phyloP scores from a whole-genome alignment of 1,140 invertebrate genomes.

The Heliothis subflexa region DNA sequence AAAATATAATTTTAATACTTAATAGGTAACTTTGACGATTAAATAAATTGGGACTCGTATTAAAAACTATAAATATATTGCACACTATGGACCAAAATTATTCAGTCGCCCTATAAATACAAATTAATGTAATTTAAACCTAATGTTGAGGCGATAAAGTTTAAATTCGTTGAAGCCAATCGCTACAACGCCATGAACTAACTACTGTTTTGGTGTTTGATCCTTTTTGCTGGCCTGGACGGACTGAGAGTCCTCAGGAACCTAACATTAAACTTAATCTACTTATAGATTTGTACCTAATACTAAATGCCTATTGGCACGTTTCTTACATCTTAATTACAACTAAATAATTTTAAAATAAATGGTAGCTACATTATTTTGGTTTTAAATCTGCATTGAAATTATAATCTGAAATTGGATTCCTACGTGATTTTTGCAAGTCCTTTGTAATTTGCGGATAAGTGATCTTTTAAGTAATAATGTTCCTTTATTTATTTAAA shows the following conservation, averaged over 20 bases:
- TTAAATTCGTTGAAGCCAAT: constrained; percentile 65
- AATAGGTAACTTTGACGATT: not conserved
- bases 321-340: constrained; percentile 1
- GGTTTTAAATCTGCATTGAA: too few relatives aligned
- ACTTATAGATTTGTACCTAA: not conserved
- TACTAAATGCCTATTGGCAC: not conserved
- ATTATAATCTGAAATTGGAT: too few relatives aligned
- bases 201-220: constrained; percentile 85
- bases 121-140: not conserved
- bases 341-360: too few relatives aligned
- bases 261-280: constrained; percentile 60
- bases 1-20: not conserved
- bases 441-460: too few relatives aligned
- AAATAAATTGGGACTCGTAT: not conserved
- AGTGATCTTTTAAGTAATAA: too few relatives aligned
- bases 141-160: not conserved
- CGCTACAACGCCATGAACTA: constrained; percentile 64
- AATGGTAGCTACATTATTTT: too few relatives aligned
- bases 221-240: constrained; percentile 80
- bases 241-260: constrained; percentile 83
- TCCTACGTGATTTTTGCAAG: too few relatives aligned
- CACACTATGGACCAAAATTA: constrained; percentile 5
- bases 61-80: constrained; percentile 4
- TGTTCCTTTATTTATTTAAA: too few relatives aligned
- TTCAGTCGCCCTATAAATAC: not conserved